These are phyloP conservation scores for Eurytoma californica DNA, from an alignment of 2,888 invertebrate genomes.

Conservation along the genomic window DNA sequence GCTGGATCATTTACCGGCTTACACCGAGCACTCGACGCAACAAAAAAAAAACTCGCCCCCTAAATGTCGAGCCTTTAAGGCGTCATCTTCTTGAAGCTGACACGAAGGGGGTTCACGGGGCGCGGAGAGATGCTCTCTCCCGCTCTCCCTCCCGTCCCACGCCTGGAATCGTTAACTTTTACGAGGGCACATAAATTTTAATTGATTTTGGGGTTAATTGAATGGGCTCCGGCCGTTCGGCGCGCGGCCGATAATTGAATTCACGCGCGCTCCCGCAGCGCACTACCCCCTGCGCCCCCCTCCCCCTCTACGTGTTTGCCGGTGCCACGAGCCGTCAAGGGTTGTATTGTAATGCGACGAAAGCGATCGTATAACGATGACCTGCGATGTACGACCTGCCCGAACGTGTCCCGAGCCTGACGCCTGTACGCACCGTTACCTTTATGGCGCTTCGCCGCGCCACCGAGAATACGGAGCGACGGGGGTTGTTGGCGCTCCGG, in stretches of 20 bases:
- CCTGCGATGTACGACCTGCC: conserved; percentile 28
- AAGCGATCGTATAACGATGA: conserved; percentile 15
- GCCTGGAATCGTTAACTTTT: conserved; percentile 62
- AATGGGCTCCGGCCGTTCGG: conserved; percentile 46
- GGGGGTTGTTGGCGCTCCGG: not conserved
- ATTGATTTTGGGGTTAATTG: conserved; percentile 62
- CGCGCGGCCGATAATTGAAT: conserved; percentile 45
- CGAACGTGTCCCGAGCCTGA: not conserved
- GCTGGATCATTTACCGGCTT: no score
- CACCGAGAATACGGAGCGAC: not conserved
- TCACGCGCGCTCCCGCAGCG: conserved; percentile 8
- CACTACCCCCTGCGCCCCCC: not conserved
- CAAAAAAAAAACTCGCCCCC: not conserved
- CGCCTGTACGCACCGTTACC: no score
- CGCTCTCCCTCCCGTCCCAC: not conserved
- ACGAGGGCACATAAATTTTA: conserved; percentile 63
- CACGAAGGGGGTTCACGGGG: not conserved
- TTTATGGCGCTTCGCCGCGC: not conserved
- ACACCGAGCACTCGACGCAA: no score
- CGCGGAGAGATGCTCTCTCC: not conserved
- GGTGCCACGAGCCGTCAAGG: conserved; percentile 7
- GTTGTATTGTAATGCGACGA: conserved; percentile 23
- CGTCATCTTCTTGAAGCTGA: conserved; percentile 7
- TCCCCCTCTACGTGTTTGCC: not conserved
- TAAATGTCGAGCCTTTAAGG: not conserved